Evolutionary conservation across 2,888 invertebrate species (phyloP).

Genomic region (Leucophora obtusa): DNA sequence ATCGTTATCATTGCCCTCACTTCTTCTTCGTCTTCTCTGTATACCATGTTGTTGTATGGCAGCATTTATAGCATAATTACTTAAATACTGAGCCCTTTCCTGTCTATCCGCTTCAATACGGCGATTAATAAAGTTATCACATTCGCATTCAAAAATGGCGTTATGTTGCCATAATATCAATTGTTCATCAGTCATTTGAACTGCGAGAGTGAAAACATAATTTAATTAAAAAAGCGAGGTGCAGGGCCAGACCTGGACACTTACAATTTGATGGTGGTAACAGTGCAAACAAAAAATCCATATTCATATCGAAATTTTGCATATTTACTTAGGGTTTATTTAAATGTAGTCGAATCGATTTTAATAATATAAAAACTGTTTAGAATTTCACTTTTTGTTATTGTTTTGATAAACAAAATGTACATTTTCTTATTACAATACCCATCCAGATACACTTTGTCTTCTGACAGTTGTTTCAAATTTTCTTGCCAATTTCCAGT

Average conservation of each 20-base stretch:
- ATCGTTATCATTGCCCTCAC: constrained; percentile 49
- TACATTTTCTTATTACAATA: constrained; percentile 11
- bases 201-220: constrained; percentile 51
- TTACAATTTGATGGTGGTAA: constrained; percentile 67
- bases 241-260: constrained; percentile 21
- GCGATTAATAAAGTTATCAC: constrained; percentile 69
- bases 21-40: constrained; percentile 37
- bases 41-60: constrained; percentile 68
- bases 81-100: constrained; percentile 58
- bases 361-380: constrained; percentile 24
- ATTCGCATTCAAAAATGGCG: constrained; percentile 69
- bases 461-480: background rate
- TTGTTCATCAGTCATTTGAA: constrained; percentile 69
- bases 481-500: background rate
- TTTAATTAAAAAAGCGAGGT: background rate
- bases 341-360: constrained; percentile 19
- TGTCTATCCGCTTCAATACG: constrained; percentile 65
- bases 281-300: constrained; percentile 67
- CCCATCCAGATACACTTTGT: background rate
- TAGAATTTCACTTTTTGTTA: constrained; percentile 38
- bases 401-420: constrained; percentile 39
- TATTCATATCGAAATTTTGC: constrained; percentile 59
- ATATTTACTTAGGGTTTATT: constrained; percentile 20
- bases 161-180: constrained; percentile 69
- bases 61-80: constrained; percentile 68